Conservation (phyloP, 2,113 vertebrate species). For the Nycticebus coucang region DNA sequence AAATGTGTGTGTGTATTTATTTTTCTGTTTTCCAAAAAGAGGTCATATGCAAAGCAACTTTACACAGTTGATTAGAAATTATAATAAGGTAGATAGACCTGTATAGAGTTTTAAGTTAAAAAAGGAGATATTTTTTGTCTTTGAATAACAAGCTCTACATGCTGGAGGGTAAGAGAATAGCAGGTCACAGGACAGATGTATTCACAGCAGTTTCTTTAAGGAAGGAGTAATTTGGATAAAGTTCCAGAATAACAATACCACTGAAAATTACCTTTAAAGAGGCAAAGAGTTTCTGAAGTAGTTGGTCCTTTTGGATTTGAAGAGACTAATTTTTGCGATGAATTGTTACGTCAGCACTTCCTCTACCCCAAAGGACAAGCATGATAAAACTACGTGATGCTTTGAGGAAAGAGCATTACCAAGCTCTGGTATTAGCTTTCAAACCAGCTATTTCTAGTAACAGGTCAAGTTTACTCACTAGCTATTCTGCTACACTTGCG, state of each 20-base stretch:
- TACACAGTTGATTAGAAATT: slow-evolving; percentile 44
- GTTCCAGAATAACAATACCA: slow-evolving; percentile 26
- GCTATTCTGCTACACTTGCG: slow-evolving; percentile 55
- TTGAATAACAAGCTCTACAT: not conserved
- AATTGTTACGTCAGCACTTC: slow-evolving; percentile 75
- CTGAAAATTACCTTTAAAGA: slow-evolving; percentile 65
- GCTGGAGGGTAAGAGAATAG: not conserved
- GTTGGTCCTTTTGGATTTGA: slow-evolving; percentile 72
- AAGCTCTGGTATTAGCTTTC: slow-evolving; percentile 63
- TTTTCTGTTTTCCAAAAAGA: not conserved
- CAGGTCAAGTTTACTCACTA: slow-evolving; percentile 71
- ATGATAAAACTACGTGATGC: slow-evolving; percentile 71
- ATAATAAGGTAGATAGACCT: not conserved
- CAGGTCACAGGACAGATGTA: slow-evolving; percentile 57
- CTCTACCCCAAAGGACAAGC: slow-evolving; percentile 58
- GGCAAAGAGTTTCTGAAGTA: slow-evolving; percentile 56
- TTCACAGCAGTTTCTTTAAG: slow-evolving; percentile 41
- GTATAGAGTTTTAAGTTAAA: slow-evolving; percentile 15
- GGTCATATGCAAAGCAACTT: not conserved
- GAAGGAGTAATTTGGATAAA: slow-evolving; percentile 48
- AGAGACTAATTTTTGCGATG: slow-evolving; percentile 56
- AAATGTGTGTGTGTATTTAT: not conserved
- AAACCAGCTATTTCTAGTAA: slow-evolving; percentile 75
- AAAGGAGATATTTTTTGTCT: not conserved
- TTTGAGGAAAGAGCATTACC: slow-evolving; percentile 73